A percentile compares a stretch with the other conserved stretches of the same genome.
phyloP scores from a whole-genome alignment of 2,113 vertebrate species.

The Triplophysa tibetana region DNA sequence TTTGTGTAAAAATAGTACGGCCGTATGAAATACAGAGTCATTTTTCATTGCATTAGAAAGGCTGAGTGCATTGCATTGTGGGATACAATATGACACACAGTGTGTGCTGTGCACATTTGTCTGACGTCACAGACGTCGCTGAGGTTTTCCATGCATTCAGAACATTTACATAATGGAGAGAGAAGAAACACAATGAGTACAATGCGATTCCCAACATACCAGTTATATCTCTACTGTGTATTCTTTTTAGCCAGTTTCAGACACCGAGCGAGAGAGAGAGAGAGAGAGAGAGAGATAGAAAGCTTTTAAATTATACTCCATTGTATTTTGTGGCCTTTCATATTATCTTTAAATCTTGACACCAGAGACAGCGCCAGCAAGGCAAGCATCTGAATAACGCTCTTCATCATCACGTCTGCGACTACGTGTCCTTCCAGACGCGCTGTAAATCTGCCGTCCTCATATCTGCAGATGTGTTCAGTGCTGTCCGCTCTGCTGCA shows the following conservation, averaged over 20 bases:
- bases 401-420: conserved; percentile 4
- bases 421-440: background rate
- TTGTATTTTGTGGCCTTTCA: conserved; percentile 35
- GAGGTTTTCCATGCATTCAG: background rate
- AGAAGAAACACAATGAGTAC: background rate
- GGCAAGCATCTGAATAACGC: background rate
- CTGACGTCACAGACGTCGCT: background rate
- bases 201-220: background rate
- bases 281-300: background rate
- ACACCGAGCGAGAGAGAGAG: background rate
- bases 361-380: conserved; percentile 23
- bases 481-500: background rate
- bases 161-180: background rate
- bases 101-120: too few relatives aligned
- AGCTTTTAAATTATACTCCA: background rate
- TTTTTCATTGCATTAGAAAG: too few relatives aligned
- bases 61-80: too few relatives aligned
- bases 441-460: background rate
- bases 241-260: background rate
- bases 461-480: background rate
- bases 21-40: too few relatives aligned
- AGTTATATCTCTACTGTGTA: background rate
- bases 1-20: too few relatives aligned
- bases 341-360: conserved; percentile 30
- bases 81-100: too few relatives aligned